phyloP scores from a whole-genome alignment of 2,888 invertebrate species.

The Syrista parreyssii region DNA sequence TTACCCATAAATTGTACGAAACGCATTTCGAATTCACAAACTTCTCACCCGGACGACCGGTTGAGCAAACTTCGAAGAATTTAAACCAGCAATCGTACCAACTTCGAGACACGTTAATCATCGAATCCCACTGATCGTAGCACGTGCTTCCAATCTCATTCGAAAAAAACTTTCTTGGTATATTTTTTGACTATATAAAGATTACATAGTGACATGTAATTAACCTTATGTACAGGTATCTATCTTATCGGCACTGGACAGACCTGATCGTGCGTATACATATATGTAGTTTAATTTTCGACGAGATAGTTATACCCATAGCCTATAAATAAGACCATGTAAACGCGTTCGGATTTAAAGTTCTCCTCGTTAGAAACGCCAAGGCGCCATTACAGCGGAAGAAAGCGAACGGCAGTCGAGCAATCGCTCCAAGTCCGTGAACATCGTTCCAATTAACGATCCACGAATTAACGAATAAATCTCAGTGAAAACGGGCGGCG shows the following conservation, averaged over 20 bases:
- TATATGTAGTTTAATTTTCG: neutral
- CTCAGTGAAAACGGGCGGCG: conserved; percentile 31
- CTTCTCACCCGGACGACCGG: neutral
- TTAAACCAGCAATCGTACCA: neutral
- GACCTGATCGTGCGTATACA: neutral
- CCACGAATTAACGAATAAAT: conserved; percentile 45
- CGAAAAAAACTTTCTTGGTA: neutral
- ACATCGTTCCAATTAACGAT: conserved; percentile 49
- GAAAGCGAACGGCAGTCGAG: conserved; percentile 32
- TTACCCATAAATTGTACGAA: conserved; percentile 39
- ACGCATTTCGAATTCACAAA: neutral
- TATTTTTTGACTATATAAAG: neutral
- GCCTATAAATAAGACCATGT: neutral
- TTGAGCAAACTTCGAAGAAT: neutral
- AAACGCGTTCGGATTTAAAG: neutral
- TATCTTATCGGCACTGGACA: neutral
- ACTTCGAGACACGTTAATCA: neutral
- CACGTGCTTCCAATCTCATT: neutral
- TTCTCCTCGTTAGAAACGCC: neutral
- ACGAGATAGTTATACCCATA: neutral
- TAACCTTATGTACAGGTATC: neutral
- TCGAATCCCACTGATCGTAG: neutral
- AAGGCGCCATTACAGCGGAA: conserved; percentile 13
- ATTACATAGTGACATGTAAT: neutral
- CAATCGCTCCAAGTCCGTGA: conserved; percentile 19